Base-by-base conservation (phyloP, 2,888 invertebrate genomes). In the Agriopis leucophaearia region DNA sequence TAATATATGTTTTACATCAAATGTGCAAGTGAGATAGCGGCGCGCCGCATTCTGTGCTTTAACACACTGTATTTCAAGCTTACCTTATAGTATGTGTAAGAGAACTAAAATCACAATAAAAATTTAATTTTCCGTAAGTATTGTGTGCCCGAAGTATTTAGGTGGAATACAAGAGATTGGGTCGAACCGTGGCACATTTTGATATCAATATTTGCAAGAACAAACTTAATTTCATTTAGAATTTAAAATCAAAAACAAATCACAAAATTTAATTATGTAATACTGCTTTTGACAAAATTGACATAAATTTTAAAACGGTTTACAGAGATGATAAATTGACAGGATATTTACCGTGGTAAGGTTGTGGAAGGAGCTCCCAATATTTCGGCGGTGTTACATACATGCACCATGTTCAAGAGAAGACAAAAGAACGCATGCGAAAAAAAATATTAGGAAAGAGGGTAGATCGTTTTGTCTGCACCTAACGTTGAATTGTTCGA, bases 71-170 rank as follows among this genome's bases (percentile, higher is more conserved):
- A 74, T 72, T 77, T 81, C 73, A 85, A 84, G 83, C 78, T 83
- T 84, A 64, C 68, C 68, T 72, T 74, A 72, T 56, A 50, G 73
- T 79, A 71, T 36, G 52, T 78, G 52, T 78, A 81, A 74, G 51
- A 72, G 58, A 76, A 80, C 75, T 76, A 75, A 74, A 75, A 77
- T 77, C 75, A 77, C 75, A 76, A 72, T 74, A 65, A 45, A 72
- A 74, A 73, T 73, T 73, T 74, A 58, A 65, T 70, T 64, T 70
- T 70, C 66, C 70, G 78, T 88, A 89, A 89, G 85, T 89, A 87
- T 77, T 83, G 75, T 84, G 86, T 85, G 90, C 90, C 90, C 84
- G 81, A 83, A 76, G 61, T 79, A 77, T 82, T 64, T 55, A 51
- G 42, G 44, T 64, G 70, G 64, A 65, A 45, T 64, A 54, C 8